Evolutionary conservation across 1,140 invertebrate species (phyloP), one percentile per base, ranked within the genome.

Genomic region (Hyles euphorbiae): DNA sequence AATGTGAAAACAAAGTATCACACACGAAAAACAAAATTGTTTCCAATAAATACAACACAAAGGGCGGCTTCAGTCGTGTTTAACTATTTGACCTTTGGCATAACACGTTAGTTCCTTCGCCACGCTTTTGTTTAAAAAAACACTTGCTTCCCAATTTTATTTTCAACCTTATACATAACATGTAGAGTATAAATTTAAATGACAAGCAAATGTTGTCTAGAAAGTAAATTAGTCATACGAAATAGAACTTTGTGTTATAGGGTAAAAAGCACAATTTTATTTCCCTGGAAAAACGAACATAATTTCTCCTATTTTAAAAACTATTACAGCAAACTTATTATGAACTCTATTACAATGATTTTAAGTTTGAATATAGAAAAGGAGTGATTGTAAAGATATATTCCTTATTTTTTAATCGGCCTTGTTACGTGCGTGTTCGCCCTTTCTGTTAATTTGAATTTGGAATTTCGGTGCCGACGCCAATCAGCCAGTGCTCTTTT

Each of bases 51-150:
- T 46, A 40, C 9, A 12, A 10, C 36, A 50, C 47, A 62, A 58
- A 59, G 57, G 51, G 44, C 51, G 48, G 33, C 22, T 22, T 22
- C 22, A 22, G 22, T 22, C 56, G 53, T 49, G 50, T 10, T 45
- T 54, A 58, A 54, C 53, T 51, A 60, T 52, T 43, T 67, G 68
- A 77, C 72, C 75, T 75, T 69, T 77, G 72, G 72, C 72, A 72
- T 77, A 61, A 75, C 75, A 77, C 75, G 75, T 65, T 51, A 68
- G 49, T 34, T 54, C 46, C 56, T 58, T 62, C 43, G 56, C 56
- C 34, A 22, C 34, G 45, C 46, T 58, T 34, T 58, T 50, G 33
- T 54, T 58, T 50, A 49, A 62, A 62, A 62, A 62, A 49, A 43
- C 56, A 7, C 40, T 51, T 45, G 40, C n/a, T 55, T 60, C 45